Percentiles rank a stretch among this genome's conserved stretches.
phyloP scores from a whole-genome alignment of 2,888 invertebrate species.

The Agrotis exclamationis region DNA sequence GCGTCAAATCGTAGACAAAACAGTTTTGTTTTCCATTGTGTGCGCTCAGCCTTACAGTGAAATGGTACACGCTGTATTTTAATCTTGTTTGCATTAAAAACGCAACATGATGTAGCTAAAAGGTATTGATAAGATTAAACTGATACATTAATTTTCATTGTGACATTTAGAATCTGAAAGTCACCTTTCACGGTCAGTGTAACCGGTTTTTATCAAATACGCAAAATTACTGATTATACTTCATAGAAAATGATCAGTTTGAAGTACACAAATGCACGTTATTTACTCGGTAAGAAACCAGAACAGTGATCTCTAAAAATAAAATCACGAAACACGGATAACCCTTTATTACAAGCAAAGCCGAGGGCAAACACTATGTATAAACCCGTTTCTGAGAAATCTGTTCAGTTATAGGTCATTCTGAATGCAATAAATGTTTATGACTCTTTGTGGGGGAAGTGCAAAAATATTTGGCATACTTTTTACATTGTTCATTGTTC shows the following conservation, averaged over 20 bases:
- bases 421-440: slow-evolving; percentile 68
- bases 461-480: slow-evolving; percentile 66
- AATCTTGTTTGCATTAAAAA: neutral
- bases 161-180: slow-evolving; percentile 23
- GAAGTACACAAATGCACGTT: neutral
- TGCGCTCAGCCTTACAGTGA: neutral
- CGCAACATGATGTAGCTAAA: neutral
- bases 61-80: neutral
- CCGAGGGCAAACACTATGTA: slow-evolving; percentile 38
- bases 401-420: slow-evolving; percentile 51
- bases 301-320: slow-evolving; percentile 1
- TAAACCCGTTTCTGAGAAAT: slow-evolving; percentile 56
- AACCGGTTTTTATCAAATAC: slow-evolving; percentile 11
- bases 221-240: neutral
- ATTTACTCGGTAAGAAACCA: neutral
- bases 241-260: neutral
- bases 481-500: slow-evolving; percentile 66
- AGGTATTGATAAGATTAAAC: slow-evolving; percentile 40
- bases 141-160: neutral
- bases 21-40: no score
- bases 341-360: slow-evolving; percentile 34
- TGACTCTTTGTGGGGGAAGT: slow-evolving; percentile 64
- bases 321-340: slow-evolving; percentile 15
- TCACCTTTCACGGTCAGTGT: slow-evolving; percentile 19
- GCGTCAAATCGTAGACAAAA: no score